Evolutionary conservation across 2,797 vertebrate species (phyloP).

Genomic region (Phylloscopus collybita): DNA sequence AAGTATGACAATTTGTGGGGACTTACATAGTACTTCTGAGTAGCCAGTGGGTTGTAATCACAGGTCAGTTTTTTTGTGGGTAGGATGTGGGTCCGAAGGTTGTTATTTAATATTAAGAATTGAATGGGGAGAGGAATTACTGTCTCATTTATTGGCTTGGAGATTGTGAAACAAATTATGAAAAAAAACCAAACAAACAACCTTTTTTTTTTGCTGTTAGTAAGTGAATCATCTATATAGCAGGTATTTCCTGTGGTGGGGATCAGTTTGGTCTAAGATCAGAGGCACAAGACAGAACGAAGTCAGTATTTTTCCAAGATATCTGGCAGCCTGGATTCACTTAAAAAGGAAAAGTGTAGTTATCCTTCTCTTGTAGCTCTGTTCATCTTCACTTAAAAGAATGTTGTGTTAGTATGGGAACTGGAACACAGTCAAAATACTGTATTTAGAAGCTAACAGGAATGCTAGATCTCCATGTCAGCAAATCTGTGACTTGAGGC

Average conservation of each 20-base stretch:
- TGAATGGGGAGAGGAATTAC: neutral
- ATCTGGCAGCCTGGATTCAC: neutral
- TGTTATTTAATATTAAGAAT: neutral
- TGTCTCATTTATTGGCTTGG: neutral
- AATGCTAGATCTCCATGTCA: neutral
- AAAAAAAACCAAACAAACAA: neutral
- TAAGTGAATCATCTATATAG: neutral
- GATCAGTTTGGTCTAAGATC: neutral
- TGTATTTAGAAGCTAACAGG: neutral
- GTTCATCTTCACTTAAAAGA: conserved; percentile 6
- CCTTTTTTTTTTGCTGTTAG: neutral
- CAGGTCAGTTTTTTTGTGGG: neutral
- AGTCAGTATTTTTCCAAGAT: neutral
- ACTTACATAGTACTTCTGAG: neutral
- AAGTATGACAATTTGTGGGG: neutral
- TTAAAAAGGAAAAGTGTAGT: neutral
- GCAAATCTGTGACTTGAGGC: neutral
- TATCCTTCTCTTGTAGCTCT: neutral
- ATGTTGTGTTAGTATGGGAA: neutral
- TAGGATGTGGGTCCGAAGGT: neutral
- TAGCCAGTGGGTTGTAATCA: neutral
- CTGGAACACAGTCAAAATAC: neutral
- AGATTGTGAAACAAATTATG: neutral
- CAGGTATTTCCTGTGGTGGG: neutral
- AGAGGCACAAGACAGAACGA: neutral